These are phyloP conservation scores for Gandaritis pyraliata DNA, from an alignment of 2,888 invertebrate species.

Conservation along the genomic window DNA sequence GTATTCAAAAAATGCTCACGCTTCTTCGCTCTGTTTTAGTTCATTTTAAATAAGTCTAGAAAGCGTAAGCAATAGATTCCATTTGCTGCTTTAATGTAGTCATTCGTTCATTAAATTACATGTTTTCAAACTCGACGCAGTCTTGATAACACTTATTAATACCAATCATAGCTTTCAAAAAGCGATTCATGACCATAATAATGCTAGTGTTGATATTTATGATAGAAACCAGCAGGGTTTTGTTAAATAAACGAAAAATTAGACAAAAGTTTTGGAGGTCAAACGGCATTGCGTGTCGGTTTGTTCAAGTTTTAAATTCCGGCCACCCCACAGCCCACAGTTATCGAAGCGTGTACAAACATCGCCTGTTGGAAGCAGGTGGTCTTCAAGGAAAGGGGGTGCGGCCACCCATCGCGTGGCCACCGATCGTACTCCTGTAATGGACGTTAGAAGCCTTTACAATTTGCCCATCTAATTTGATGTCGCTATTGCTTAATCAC, in stretches of 20 bases:
- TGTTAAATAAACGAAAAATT: constrained; percentile 37
- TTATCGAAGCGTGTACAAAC: constrained; percentile 53
- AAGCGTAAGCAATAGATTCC: constrained; percentile 41
- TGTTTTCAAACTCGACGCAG: constrained; percentile 36
- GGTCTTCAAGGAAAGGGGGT: constrained; percentile 48
- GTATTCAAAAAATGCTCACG: constrained; percentile 27
- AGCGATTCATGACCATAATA: constrained; percentile 23
- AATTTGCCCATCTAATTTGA: constrained; percentile 50
- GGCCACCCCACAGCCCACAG: constrained; percentile 48
- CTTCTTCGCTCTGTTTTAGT: constrained; percentile 29
- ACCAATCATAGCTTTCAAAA: constrained; percentile 37
- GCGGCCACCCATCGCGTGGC: constrained; percentile 59
- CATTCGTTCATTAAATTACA: constrained; percentile 41
- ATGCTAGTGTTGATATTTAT: constrained; percentile 20
- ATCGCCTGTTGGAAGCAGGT: constrained; percentile 61
- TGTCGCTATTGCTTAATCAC: constrained; percentile 44
- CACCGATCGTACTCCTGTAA: constrained; percentile 48
- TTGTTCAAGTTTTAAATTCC: constrained; percentile 46
- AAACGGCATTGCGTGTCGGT: constrained; percentile 38
- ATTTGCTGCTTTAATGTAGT: constrained; percentile 36
- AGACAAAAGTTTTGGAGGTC: constrained; percentile 49
- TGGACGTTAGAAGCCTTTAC: constrained; percentile 50
- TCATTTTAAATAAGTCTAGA: constrained; percentile 38
- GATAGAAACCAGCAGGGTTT: constrained; percentile 14
- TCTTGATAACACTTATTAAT: constrained; percentile 40